phyloP scores from a whole-genome alignment of 2,113 vertebrate genomes.

The Aegithalos caudatus region DNA sequence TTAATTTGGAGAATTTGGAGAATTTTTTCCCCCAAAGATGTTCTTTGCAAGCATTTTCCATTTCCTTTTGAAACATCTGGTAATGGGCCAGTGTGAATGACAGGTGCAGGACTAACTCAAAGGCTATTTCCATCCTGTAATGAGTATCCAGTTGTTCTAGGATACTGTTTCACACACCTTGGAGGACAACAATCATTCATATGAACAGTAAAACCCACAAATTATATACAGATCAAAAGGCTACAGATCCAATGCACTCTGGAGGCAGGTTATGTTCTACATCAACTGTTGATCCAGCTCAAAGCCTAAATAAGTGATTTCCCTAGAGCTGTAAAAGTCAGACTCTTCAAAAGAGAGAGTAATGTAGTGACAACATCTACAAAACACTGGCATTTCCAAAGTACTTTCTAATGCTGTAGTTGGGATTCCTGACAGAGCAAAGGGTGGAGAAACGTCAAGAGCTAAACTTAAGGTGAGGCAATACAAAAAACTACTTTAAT shows the following conservation, averaged over 20 bases:
- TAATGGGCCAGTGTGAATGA: background rate
- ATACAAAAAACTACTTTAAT: background rate
- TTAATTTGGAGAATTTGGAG: background rate
- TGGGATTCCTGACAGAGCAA: background rate
- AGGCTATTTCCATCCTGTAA: background rate
- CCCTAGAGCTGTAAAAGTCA: background rate
- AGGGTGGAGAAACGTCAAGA: background rate
- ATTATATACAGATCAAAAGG: background rate
- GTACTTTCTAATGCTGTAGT: background rate
- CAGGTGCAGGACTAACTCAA: background rate
- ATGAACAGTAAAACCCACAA: background rate
- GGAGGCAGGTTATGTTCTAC: background rate
- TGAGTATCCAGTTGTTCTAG: background rate
- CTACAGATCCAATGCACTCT: background rate
- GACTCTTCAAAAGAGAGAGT: background rate
- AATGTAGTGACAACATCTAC: background rate
- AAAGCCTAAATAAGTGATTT: background rate
- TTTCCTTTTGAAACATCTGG: background rate
- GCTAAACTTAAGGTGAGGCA: background rate
- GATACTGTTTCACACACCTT: background rate
- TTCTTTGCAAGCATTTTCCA: background rate
- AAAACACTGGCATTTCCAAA: background rate
- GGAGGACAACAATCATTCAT: background rate
- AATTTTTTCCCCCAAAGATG: background rate
- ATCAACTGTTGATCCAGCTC: background rate